Evolutionary conservation across 2,113 vertebrate species (phyloP).

Genomic region (rabbit (Oryctolagus cuniculus)): mOryCun1.1 NC_091440.1:133391001-133391500

Average conservation of each 20-base stretch:
- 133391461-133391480: not conserved
- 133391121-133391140: not conserved
- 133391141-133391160: not conserved
- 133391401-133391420: not conserved
- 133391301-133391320: constrained; percentile 57
- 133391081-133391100: constrained; percentile 24
- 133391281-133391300: not conserved
- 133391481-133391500: not conserved
- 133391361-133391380: not conserved
- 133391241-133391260: not conserved
- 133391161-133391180: too few species aligned
- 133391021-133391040: not conserved
- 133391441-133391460: not conserved
- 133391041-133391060: too few species aligned
- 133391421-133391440: not conserved
- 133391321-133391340: not conserved
- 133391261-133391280: not conserved
- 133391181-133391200: not conserved
- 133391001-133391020: not conserved
- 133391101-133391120: constrained; percentile 27
- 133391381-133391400: not conserved
- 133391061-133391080: constrained; percentile 13
- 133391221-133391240: not conserved
- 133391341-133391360: not conserved
- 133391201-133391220: not conserved